Evolutionary conservation across 2,888 invertebrate species (phyloP).

Genomic region (Xestia ashworthii): DNA sequence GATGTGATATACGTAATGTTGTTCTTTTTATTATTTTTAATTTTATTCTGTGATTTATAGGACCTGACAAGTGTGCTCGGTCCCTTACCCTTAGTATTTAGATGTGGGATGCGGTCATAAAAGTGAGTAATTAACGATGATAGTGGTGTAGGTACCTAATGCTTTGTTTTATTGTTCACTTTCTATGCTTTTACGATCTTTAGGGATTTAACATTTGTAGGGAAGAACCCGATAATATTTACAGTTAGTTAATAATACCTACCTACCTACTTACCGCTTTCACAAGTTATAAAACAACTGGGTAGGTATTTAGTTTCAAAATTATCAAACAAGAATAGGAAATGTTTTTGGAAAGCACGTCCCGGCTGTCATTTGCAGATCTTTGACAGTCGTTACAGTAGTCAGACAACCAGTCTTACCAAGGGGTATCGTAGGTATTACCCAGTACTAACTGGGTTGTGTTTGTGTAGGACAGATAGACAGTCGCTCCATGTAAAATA

Average conservation of each 20-base stretch:
- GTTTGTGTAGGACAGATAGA: no score
- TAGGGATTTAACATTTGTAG: conserved; percentile 22
- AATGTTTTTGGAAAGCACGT: background rate
- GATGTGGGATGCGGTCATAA: conserved; percentile 26
- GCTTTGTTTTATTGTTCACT: conserved; percentile 38
- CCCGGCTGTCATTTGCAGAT: no score
- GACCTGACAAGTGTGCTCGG: background rate
- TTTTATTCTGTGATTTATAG: background rate
- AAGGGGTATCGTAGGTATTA: no score
- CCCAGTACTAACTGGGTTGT: no score
- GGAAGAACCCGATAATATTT: conserved; percentile 8
- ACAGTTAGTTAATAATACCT: conserved; percentile 2
- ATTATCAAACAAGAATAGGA: background rate
- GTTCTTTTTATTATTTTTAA: no score
- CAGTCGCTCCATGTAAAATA: no score
- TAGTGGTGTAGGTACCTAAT: conserved; percentile 1
- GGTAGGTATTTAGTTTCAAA: conserved; percentile 6
- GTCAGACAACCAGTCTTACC: no score
- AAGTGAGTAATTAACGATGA: conserved; percentile 27
- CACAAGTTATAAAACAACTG: conserved; percentile 1
- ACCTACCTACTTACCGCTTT: no score
- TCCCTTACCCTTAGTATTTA: background rate
- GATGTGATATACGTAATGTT: no score
- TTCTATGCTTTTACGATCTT: conserved; percentile 32
- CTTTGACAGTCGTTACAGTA: no score